phyloP scores from a whole-genome alignment of 2,888 invertebrate species.

The Aporophyla nigra region DNA sequence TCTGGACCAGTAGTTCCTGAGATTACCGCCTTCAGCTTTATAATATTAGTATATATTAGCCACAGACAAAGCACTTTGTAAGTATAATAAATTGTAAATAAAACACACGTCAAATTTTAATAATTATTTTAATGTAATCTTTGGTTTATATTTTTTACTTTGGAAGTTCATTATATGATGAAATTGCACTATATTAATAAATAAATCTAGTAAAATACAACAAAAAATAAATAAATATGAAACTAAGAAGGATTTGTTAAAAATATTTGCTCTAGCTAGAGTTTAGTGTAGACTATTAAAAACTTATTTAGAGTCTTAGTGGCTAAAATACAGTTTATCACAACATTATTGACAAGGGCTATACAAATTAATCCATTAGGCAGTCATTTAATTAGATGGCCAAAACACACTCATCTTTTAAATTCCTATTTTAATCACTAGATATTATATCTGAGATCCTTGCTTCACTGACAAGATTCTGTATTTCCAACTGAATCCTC shows the following conservation, averaged over 20 bases:
- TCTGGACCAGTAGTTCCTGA: no score
- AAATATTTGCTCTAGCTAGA: conserved; percentile 1
- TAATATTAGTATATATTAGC: no score
- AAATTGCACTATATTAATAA: conserved; percentile 38
- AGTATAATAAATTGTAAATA: no score
- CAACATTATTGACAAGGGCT: conserved; percentile 30
- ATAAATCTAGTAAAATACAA: conserved; percentile 19
- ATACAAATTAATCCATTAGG: background rate
- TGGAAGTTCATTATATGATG: conserved; percentile 25
- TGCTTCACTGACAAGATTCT: conserved; percentile 80
- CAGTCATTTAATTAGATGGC: background rate
- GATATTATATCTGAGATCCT: conserved; percentile 74
- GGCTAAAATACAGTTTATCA: conserved; percentile 36
- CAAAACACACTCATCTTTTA: background rate
- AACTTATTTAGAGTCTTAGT: background rate
- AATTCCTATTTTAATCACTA: conserved; percentile 49
- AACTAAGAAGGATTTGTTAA: background rate
- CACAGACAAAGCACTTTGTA: no score
- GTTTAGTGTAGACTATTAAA: background rate
- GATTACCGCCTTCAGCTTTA: no score
- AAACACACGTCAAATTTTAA: conserved; percentile 2
- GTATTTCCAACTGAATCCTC: conserved; percentile 79
- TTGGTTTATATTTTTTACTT: conserved; percentile 55
- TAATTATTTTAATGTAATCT: conserved; percentile 28
- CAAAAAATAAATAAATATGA: background rate